Conservation (phyloP, 2,888 invertebrate species). For the Achlya flavicornis region DNA sequence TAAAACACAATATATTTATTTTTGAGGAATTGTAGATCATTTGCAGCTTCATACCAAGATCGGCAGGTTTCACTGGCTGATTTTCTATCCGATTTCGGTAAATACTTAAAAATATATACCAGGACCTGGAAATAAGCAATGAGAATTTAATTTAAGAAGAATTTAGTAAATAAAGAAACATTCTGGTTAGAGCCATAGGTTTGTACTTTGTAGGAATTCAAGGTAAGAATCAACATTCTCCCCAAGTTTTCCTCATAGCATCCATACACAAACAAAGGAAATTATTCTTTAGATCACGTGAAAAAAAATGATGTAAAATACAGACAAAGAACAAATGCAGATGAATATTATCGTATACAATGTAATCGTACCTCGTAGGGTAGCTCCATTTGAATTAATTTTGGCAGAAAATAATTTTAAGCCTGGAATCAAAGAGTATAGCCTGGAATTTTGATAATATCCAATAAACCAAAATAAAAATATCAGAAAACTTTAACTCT, state of each 20-base stretch:
- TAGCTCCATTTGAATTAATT: constrained; percentile 56
- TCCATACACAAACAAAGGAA: neutral
- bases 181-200: neutral
- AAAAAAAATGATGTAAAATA: constrained; percentile 15
- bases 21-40: constrained; percentile 84
- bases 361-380: constrained; percentile 65
- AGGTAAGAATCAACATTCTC: neutral
- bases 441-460: no score
- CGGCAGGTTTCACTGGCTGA: constrained; percentile 86
- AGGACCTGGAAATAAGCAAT: constrained; percentile 78
- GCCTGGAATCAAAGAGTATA: no score
- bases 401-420: neutral
- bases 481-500: no score
- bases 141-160: no score
- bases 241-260: neutral
- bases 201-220: neutral
- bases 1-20: constrained; percentile 78
- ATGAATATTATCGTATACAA: constrained; percentile 31
- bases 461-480: no score
- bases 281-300: neutral
- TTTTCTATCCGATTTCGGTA: constrained; percentile 86
- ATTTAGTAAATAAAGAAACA: neutral
- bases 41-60: constrained; percentile 87
- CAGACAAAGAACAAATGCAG: constrained; percentile 52
- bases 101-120: constrained; percentile 85